Conservation (phyloP, 2,888 invertebrate species). For the Hypolimnas misippus region DNA sequence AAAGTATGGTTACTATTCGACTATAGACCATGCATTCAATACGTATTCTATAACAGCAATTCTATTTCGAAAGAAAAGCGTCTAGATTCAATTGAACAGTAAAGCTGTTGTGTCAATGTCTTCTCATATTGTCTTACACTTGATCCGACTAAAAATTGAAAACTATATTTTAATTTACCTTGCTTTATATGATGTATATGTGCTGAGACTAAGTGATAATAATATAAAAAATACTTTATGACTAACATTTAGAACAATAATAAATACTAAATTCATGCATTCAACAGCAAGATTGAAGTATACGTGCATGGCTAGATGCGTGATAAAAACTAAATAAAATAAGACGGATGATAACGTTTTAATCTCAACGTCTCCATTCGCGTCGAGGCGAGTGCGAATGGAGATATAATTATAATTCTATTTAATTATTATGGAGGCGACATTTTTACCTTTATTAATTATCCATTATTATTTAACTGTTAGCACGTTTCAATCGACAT, state of each 20-base stretch:
- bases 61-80: constrained; percentile 59
- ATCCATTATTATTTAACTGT: constrained; percentile 76
- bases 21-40: constrained; percentile 58
- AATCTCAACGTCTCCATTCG: constrained; percentile 59
- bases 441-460: constrained; percentile 69
- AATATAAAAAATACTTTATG: constrained; percentile 55
- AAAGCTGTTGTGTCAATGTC: background rate
- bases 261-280: constrained; percentile 77
- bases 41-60: constrained; percentile 55
- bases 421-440: constrained; percentile 72
- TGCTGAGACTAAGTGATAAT: constrained; percentile 79
- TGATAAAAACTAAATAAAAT: constrained; percentile 76
- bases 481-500: constrained; percentile 72
- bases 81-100: constrained; percentile 48
- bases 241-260: constrained; percentile 75
- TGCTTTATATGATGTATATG: constrained; percentile 77
- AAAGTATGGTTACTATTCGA: constrained; percentile 20
- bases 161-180: constrained; percentile 66
- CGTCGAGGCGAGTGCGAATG: constrained; percentile 51
- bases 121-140: constrained; percentile 70
- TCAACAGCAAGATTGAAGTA: constrained; percentile 79
- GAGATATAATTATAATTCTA: constrained; percentile 64
- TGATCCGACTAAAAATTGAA: constrained; percentile 64
- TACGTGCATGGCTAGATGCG: constrained; percentile 83
- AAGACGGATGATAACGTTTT: constrained; percentile 51